Base-by-base conservation (phyloP, 2,797 vertebrate species). In the Typhlichthys eigenmanni region DNA sequence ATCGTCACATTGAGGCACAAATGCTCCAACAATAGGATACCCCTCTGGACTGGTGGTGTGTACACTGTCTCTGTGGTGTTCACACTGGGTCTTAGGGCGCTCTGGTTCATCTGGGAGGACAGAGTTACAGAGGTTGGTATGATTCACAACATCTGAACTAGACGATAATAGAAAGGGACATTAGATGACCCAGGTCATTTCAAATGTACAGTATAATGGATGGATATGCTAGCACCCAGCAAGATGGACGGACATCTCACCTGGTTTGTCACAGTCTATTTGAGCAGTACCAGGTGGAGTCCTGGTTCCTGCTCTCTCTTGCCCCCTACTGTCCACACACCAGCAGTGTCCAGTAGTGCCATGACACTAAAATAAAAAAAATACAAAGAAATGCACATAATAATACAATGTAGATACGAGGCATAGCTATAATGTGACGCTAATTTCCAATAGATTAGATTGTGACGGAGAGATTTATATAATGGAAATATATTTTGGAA, bases 331-430 rank as follows among this genome's bases (percentile, higher is more conserved):
- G 0, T 92, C 84, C 76, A 95, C 93, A 0, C 93, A 94, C 93
- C 93, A 94, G 78, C 93, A 94, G 69, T 93, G 68, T 54, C 93
- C 93, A 0, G 88, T 89, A 77, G 90, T 85, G 16, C 87, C 0
- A 0, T 92, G 92, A 67, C 94, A 94, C 79, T 94, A 94, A 17
- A 17, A 17, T 17, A 17, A 17, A 17, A 17, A 17, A 17, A 17
- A 17, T 17, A 17, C 17, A 1, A 17, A 17, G 17, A 17, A 17
- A 17, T 17, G 17, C 17, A 17, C 17, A 17, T 17, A 17, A 1
- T 17, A 17, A 17, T 17, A 17, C 17, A 17, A 17, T 17, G 17
- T 17, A 17, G 17, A 17, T 17, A 17, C 17, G 17, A 17, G 17
- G 17, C 17, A 17, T 17, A 17, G 17, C 17, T 17, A 1, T 17